phyloP scores from a whole-genome alignment of 2,888 invertebrate species.

The Pachycephus smyrnensis region DNA sequence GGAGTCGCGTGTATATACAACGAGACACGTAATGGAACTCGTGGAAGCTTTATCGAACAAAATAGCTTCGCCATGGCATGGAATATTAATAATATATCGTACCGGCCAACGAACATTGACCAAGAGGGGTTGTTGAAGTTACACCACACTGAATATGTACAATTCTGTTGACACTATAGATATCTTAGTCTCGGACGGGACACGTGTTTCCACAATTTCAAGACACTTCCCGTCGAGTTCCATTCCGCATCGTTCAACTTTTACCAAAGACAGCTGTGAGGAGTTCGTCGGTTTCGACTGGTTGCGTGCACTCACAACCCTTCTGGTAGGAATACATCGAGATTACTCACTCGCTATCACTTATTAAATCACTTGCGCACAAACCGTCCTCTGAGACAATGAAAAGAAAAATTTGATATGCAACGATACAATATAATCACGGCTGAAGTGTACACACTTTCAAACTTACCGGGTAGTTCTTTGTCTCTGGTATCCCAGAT shows the following conservation, averaged over 20 bases:
- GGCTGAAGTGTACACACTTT: too few species aligned
- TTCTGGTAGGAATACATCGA: not conserved
- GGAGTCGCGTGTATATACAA: not conserved
- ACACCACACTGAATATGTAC: not conserved
- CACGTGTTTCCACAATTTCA: not conserved
- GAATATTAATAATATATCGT: not conserved
- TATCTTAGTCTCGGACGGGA: not conserved
- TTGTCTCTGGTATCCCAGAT: not conserved
- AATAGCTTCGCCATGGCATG: not conserved
- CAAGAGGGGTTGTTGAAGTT: not conserved
- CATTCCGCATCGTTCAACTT: not conserved
- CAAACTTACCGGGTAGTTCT: not conserved
- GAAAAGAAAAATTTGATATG: not conserved
- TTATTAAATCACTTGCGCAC: not conserved
- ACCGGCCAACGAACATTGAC: not conserved
- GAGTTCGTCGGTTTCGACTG: not conserved
- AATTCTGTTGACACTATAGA: not conserved
- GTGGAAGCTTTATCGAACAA: not conserved
- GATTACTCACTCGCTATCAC: not conserved
- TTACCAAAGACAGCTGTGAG: not conserved
- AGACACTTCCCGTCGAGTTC: not conserved
- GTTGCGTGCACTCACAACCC: not conserved
- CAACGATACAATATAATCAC: not conserved
- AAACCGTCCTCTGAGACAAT: not conserved
- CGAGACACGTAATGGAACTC: not conserved